phyloP scores from a whole-genome alignment of 2,797 vertebrate species.

The Cyclura pinguis region DNA sequence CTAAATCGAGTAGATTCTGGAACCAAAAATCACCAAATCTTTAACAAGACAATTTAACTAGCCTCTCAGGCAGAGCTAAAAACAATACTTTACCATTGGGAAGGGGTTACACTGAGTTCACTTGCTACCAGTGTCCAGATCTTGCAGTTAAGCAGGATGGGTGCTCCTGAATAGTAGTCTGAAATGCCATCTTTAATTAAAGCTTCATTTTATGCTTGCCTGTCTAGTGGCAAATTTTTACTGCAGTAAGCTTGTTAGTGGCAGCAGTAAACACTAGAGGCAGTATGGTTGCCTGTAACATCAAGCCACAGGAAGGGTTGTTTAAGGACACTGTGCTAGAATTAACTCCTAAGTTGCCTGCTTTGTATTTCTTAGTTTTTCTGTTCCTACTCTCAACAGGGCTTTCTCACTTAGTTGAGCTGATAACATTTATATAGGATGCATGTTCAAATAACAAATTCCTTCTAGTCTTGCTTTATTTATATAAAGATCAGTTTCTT shows the following conservation, averaged over 20 bases:
- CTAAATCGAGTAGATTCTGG: background rate
- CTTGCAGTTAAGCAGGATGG: constrained; percentile 32
- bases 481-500: constrained; percentile 45
- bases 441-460: background rate
- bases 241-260: constrained; percentile 61
- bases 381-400: background rate
- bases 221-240: constrained; percentile 41
- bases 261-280: constrained; percentile 65
- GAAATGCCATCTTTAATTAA: constrained; percentile 67
- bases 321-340: constrained; percentile 65
- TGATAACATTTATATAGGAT: constrained; percentile 20
- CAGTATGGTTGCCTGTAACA: constrained; percentile 65
- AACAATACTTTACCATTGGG: background rate
- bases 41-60: background rate
- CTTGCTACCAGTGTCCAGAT: background rate
- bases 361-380: constrained; percentile 30
- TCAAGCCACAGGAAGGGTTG: constrained; percentile 53
- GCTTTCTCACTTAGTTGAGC: constrained; percentile 37
- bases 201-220: constrained; percentile 23
- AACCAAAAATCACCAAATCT: background rate
- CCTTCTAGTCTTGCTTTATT: constrained; percentile 54
- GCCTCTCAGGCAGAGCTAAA: background rate
- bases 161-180: constrained; percentile 47
- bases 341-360: constrained; percentile 68
- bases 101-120: background rate